Evolutionary conservation across 2,797 vertebrate genomes (phyloP), one percentile per base, ranked within the genome.

Genomic region (Ataeniobius toweri): DNA sequence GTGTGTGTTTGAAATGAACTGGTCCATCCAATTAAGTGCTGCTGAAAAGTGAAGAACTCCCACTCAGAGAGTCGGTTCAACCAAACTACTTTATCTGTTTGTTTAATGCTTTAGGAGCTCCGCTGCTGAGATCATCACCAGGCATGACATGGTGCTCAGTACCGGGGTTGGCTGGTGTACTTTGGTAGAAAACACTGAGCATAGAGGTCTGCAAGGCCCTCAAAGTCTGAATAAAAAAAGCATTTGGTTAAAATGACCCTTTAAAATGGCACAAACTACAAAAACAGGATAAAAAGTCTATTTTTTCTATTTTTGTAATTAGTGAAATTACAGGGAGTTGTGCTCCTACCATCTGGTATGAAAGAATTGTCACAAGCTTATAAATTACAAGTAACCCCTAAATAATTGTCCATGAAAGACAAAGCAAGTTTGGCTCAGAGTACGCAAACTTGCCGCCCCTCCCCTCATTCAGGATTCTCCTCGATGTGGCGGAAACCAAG

Each of bases 401-500:
- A 83, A 6, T 67, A 78, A 84, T 26, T 0, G 18, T n/a, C 31
- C 74, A 26, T 26, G 24, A 77, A 26, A 53, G 63, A 74, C 36
- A 73, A 41, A 72, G 69, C 63, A 46, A 44, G 73, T 58, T 24
- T 6, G 53, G 53, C 53, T 55, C 20, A 55, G 53, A 55, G 1
- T 24, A 22, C 22, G 53, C 6, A 7, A 55, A 24, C 22, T n/a
- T n/a, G 65, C 22, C 5, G 39, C 12, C 65, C 41, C 39, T 44
- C 65, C 65, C 22, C 22, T 68, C 65, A 6, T 68, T 68, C 36
- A 2, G 31, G 36, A 22, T 67, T 67, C 65, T 78, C 0, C 28
- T 51, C 18, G 76, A 63, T 46, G 28, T 51, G 36, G 81, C 78
- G 53, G 75, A 84, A 65, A 18, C 53, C 22, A 77, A 58, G 48